These are phyloP conservation scores for Genyomyrus donnyi DNA, from an alignment of 2,113 vertebrate species.

Conservation along the genomic window DNA sequence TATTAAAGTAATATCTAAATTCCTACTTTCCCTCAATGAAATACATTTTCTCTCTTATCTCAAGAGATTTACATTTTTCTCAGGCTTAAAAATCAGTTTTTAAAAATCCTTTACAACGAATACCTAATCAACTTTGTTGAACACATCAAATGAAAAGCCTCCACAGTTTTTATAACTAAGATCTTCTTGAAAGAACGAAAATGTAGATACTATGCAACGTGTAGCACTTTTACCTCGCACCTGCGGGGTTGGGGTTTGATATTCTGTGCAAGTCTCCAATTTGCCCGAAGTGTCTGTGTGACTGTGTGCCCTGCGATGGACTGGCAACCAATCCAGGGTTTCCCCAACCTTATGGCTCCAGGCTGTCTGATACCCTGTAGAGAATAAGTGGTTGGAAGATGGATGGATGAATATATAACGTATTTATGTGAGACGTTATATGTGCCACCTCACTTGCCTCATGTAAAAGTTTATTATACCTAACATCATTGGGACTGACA, in stretches of 20 bases:
- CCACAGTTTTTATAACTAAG: neutral
- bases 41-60: neutral
- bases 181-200: neutral
- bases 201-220: neutral
- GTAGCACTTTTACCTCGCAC: neutral
- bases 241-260: neutral
- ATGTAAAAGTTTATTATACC: neutral
- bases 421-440: neutral
- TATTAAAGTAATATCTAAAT: neutral
- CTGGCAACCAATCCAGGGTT: neutral
- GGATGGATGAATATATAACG: neutral
- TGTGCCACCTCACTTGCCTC: neutral
- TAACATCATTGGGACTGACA: neutral
- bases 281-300: neutral
- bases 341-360: neutral
- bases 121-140: neutral
- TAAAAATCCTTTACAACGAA: neutral
- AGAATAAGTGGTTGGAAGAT: neutral
- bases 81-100: neutral
- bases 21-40: neutral
- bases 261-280: neutral
- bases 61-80: neutral
- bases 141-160: neutral
- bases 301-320: neutral
- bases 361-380: neutral